These are phyloP conservation scores for Lasioglossum calceatum DNA, from an alignment of 2,888 invertebrate genomes.

Conservation along the genomic window DNA sequence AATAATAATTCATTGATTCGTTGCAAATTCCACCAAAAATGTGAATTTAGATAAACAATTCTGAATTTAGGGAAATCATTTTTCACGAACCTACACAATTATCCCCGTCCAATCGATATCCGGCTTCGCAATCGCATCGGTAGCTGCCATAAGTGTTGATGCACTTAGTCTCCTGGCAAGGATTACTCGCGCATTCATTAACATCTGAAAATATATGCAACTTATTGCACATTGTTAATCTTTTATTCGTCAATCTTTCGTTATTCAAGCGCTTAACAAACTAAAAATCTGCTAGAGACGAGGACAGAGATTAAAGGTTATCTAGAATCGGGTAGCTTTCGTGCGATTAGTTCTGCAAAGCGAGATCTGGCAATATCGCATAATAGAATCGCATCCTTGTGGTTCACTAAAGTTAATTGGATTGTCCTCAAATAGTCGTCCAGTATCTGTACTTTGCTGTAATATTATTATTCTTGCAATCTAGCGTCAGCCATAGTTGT, in stretches of 20 bases:
- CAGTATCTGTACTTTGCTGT: background rate
- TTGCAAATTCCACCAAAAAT: background rate
- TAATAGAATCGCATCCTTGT: conserved; percentile 17
- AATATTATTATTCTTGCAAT: background rate
- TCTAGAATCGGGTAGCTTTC: background rate
- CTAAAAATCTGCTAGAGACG: background rate
- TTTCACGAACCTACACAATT: conserved; percentile 78
- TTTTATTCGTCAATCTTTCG: too few relatives aligned
- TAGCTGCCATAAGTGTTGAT: conserved; percentile 80
- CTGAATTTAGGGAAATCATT: conserved; percentile 42
- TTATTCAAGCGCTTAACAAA: background rate
- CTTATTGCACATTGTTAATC: background rate
- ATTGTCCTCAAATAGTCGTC: background rate
- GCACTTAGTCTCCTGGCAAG: conserved; percentile 77
- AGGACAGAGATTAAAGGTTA: background rate
- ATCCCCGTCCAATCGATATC: conserved; percentile 75
- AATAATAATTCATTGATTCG: background rate
- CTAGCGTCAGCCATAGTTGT: background rate
- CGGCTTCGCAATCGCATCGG: conserved; percentile 79
- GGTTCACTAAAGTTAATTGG: conserved; percentile 4
- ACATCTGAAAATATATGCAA: conserved; percentile 72
- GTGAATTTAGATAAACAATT: conserved; percentile 1
- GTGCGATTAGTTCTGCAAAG: background rate
- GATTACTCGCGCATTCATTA: conserved; percentile 78
- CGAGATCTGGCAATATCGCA: background rate